Percentiles rank a stretch among this genome's conserved stretches.
phyloP scores from a whole-genome alignment of 2,888 invertebrate species.

The Aphodius sticticus region DNA sequence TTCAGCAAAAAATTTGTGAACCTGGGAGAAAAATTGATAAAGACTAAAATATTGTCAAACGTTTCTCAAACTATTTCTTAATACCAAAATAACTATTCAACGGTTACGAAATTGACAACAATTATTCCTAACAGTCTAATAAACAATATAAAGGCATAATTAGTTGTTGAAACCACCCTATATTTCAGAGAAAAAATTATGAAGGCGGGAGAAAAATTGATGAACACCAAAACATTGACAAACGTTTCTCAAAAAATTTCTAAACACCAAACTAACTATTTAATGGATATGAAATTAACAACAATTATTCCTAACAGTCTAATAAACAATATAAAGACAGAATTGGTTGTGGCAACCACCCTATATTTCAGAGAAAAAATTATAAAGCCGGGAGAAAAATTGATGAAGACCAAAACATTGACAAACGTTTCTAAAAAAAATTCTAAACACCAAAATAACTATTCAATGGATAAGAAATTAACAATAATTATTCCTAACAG shows the following conservation, averaged over 20 bases:
- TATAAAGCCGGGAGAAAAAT: background rate
- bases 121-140: conserved; percentile 7
- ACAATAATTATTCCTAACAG: background rate
- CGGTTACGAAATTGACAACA: no score
- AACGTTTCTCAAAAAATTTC: no score
- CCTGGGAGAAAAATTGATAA: background rate
- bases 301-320: background rate
- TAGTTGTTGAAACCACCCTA: no score
- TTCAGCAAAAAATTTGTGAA: background rate
- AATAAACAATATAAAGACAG: background rate
- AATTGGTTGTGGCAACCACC: background rate
- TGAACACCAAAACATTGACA: no score
- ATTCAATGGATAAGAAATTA: background rate
- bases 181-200: no score
- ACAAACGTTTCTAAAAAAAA: background rate
- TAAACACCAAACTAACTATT: no score
- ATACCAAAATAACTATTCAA: no score
- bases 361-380: background rate
- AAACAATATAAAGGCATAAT: conserved; percentile 41
- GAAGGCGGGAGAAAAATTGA: no score
- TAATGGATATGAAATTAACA: background rate
- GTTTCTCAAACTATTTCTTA: background rate
- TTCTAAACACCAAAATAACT: background rate
- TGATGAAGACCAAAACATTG: background rate
- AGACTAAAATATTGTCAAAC: background rate